These are phyloP conservation scores for Etheostoma cragini DNA, from an alignment of 2,113 vertebrate genomes.

Conservation along the genomic window DNA sequence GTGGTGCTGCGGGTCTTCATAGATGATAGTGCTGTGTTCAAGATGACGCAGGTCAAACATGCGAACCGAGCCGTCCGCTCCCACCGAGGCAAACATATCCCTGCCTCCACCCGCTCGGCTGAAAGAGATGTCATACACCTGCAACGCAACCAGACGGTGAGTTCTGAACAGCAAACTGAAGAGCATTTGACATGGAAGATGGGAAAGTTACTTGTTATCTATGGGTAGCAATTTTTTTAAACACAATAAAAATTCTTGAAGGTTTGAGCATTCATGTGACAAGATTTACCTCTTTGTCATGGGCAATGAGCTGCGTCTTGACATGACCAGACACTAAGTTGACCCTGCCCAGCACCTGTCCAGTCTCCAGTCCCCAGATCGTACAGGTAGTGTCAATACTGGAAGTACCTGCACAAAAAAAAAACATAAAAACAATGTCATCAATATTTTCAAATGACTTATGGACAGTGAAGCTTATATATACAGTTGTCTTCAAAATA, in stretches of 20 bases:
- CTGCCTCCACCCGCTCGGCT: conserved; percentile 84
- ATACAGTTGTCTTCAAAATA: no score
- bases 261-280: background rate
- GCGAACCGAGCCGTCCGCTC: conserved; percentile 90
- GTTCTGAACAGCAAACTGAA: background rate
- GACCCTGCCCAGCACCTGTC: conserved; percentile 93
- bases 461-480: background rate
- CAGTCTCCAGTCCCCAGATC: conserved; percentile 95
- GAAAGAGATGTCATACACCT: conserved; percentile 45
- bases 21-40: conserved; percentile 79
- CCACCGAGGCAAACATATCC: conserved; percentile 94
- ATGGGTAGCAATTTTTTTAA: background rate
- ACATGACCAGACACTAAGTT: conserved; percentile 95
- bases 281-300: conserved; percentile 92
- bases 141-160: background rate
- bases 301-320: conserved; percentile 95
- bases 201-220: background rate
- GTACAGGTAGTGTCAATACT: conserved; percentile 97
- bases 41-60: conserved; percentile 94
- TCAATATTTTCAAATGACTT: background rate
- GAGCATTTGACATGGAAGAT: background rate
- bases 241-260: background rate
- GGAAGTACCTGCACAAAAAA: conserved; percentile 87
- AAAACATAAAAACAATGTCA: background rate
- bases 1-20: conserved; percentile 84